These are phyloP conservation scores for Garra rufa DNA, from an alignment of 2,113 vertebrate species.

Conservation along the genomic window DNA sequence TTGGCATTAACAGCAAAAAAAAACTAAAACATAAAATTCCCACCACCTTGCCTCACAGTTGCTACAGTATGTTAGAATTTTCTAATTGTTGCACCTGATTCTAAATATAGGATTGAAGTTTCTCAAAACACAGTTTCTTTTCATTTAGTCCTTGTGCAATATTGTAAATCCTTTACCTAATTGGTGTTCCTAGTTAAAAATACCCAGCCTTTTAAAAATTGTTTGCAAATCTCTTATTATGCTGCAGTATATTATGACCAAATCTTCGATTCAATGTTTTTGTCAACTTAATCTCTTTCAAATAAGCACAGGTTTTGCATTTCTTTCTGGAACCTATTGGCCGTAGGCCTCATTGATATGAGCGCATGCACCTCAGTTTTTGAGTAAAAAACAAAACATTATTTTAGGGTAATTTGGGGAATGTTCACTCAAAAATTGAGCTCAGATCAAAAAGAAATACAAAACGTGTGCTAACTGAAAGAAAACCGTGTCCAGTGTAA, in stretches of 20 bases:
- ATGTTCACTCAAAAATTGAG: no score
- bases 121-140: neutral
- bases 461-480: neutral
- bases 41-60: neutral
- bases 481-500: neutral
- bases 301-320: no score
- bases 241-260: neutral
- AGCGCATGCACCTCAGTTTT: no score
- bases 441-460: neutral
- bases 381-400: no score
- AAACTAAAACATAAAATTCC: neutral
- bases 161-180: neutral
- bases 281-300: neutral
- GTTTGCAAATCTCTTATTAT: neutral
- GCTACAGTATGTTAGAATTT: neutral
- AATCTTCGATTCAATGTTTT: neutral
- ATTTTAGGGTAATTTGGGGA: no score
- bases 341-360: neutral
- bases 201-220: neutral
- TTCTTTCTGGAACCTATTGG: neutral
- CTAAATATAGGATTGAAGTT: neutral
- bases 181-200: neutral
- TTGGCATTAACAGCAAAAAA: neutral
- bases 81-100: neutral
- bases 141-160: neutral